Conservation (phyloP, 2,113 vertebrate species). For the Dicrurus megarhynchus region DNA sequence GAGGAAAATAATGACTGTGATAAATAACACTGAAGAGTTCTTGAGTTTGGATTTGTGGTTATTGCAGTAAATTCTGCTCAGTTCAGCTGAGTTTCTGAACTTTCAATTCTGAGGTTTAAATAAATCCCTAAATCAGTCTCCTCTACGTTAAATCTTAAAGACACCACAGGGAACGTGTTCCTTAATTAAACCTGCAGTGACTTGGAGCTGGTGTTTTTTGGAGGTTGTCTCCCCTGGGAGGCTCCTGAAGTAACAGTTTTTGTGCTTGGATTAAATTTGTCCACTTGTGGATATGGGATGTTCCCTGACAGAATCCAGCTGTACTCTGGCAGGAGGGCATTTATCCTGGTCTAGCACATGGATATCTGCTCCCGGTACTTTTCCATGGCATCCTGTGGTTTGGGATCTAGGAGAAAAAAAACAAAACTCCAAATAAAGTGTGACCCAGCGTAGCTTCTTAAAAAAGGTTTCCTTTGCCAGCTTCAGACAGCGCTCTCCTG, state of each 20-base stretch:
- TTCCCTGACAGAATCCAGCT: background rate
- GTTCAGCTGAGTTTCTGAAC: background rate
- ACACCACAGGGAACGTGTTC: accelerated
- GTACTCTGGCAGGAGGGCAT: background rate
- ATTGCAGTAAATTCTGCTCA: background rate
- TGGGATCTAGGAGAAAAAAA: background rate
- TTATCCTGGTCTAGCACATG: background rate
- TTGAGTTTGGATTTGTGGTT: background rate
- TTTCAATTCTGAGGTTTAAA: background rate
- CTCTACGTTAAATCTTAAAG: background rate
- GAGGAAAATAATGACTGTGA: accelerated
- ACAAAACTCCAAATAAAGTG: background rate
- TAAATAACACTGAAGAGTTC: background rate
- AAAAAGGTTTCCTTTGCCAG: background rate
- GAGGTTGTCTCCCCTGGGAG: background rate
- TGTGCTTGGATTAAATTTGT: background rate
- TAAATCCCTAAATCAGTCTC: background rate
- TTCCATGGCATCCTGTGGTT: background rate
- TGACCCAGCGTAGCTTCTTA: background rate
- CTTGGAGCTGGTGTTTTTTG: background rate
- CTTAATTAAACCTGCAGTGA: background rate
- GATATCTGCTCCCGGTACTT: background rate
- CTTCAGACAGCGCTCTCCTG: background rate
- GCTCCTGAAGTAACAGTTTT: background rate
- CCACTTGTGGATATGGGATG: background rate